Conservation (phyloP, 2,888 invertebrate species). For the Synanthedon myopaeformis region DNA sequence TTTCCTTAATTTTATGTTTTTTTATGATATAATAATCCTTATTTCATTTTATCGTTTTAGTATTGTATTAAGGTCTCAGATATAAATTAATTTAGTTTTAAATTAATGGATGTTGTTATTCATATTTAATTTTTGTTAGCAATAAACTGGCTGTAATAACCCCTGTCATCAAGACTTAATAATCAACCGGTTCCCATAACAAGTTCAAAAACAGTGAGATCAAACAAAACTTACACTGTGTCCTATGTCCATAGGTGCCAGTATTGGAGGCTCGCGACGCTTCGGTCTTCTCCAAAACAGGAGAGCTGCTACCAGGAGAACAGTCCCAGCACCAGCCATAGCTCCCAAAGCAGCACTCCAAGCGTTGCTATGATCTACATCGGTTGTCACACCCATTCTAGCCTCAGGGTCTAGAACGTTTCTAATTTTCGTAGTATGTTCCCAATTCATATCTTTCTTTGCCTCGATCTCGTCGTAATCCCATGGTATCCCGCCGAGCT, state of each 20-base stretch:
- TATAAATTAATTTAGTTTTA: too few species aligned
- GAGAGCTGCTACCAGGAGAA: slow-evolving; percentile 43
- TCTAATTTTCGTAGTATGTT: slow-evolving; percentile 8
- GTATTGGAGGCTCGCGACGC: slow-evolving; percentile 28
- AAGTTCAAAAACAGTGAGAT: not conserved
- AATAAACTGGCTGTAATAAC: too few species aligned
- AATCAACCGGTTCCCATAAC: not conserved
- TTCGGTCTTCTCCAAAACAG: slow-evolving; percentile 44
- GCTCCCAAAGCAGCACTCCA: slow-evolving; percentile 58
- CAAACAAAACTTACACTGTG: slow-evolving; percentile 41
- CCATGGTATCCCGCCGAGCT: slow-evolving; percentile 34
- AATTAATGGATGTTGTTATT: too few species aligned
- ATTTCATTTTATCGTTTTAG: too few species aligned
- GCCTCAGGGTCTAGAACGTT: slow-evolving; percentile 23
- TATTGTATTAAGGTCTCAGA: too few species aligned
- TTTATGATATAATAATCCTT: too few species aligned
- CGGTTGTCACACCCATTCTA: slow-evolving; percentile 15
- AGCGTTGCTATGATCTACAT: slow-evolving; percentile 27
- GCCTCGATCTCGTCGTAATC: slow-evolving; percentile 20
- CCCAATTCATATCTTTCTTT: slow-evolving; percentile 18
- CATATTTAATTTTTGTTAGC: too few species aligned
- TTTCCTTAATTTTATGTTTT: too few species aligned
- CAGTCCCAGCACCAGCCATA: slow-evolving; percentile 45
- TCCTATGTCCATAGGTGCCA: slow-evolving; percentile 52
- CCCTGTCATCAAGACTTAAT: too few species aligned